Base-by-base conservation (phyloP, 2,888 invertebrate genomes). In the Autographa pulchrina region DNA sequence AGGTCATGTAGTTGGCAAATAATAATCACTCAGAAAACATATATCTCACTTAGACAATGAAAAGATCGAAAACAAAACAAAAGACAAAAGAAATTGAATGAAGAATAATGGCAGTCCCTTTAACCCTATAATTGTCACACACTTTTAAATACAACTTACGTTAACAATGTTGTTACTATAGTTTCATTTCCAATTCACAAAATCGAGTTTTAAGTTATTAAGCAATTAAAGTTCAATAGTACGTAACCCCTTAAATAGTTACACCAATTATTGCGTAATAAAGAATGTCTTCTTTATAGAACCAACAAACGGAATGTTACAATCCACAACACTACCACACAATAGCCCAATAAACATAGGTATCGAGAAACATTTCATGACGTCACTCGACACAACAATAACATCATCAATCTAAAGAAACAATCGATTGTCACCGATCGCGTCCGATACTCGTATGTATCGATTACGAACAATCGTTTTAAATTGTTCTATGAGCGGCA, bases 391-490 rank as follows among this genome's bases (percentile, higher is more conserved):
- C 65, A 73, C 58, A 81, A 82, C 78, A 80, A 78, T 83, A 78
- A 70, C 66, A 73, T 68, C 72, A 76, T 85, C 75, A 82, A 82
- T 85, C 74, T 70, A 65, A 68, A 73, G 62, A 71, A 78, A 82
- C 83, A 83, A 82, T 82, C 81, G 81, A 82, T 81, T 84, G 81
- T 83, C 82, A 77, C 74, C 74, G 75, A 75, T 85, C 77, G 74
- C 75, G 80, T 80, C 62, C 73, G 80, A 82, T 82, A 76, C 70
- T 78, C 76, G 71, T 72, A 74, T 62, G 72, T 78, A 84, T 82
- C 78, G 79, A 82, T 76, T 75, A 78, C 68, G 20, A 74, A 81
- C 70, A 80, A 82, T 80, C 76, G 73, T 78, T 72, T 77, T 71
- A 71, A 73, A 68, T 72, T 81, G 78, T 77, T 72, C 73, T 77